Base-by-base conservation (phyloP, 2,113 vertebrate species). In the Rhegmatorhina hoffmannsi region DNA sequence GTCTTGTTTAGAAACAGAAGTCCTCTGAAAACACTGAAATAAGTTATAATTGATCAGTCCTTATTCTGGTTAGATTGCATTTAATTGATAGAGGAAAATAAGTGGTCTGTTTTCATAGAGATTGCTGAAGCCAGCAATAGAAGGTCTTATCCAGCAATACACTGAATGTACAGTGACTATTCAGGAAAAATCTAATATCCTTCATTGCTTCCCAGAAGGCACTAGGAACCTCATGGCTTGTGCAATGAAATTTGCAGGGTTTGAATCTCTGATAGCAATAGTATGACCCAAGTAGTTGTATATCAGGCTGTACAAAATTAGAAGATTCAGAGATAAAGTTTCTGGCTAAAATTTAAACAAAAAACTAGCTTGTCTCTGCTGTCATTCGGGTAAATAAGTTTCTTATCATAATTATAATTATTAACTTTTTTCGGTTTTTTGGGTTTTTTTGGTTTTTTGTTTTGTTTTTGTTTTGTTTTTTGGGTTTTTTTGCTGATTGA, bases 101-200 rank as follows among this genome's bases (percentile, higher is more conserved):
- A 91, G 81, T 75, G 63, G 60, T 34, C 56, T 68, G 47, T 95
- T 95, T 96, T 52, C 66, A 81, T 89, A 59, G 18, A 50, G 69
- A 66, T 50, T 36, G 33, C 66, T 83, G 55, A 94, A 86, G 21
- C 80, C 59, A 80, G 43, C 28, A 78, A 59, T 17, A 89, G 84
- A 64, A 75, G 29, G 38, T n/a, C 36, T 63, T 67, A 47, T 11
- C 36, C 92, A 91, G 81, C 34, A 78, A 44, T 12, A 47, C 33
- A 50, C 12, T 36, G 46, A 53, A 36, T 11, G 15, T 58, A 29
- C 11, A 82, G 52, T 79, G 64, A 34, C 80, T 72, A 31, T 89
- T 92, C 44, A 91, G 29, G 47, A 75, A 63, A 78, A 67, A 82
- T 67, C 29, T 68, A 43, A 79, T 84, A 49, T 69, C 75, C 46